These are phyloP conservation scores for Drosophila emarginata DNA, from an alignment of 2,888 invertebrate species.

Conservation along the genomic window DNA sequence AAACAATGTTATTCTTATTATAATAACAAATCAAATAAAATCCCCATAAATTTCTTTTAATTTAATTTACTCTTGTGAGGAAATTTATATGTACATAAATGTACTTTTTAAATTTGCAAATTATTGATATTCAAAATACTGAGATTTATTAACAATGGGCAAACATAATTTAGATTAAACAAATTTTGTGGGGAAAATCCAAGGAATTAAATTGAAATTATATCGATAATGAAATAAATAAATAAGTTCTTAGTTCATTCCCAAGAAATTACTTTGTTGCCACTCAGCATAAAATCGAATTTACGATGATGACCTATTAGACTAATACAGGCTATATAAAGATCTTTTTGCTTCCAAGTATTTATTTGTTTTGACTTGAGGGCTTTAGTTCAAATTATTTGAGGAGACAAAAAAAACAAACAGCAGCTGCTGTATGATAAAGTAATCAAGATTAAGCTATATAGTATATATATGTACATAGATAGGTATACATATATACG, in stretches of 20 bases:
- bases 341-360: conserved; percentile 10
- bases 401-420: conserved; percentile 34
- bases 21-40: no score
- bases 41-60: no score
- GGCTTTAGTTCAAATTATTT: conserved; percentile 36
- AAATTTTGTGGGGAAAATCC: no score
- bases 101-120: no score
- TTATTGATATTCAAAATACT: no score
- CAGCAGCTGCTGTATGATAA: conserved; percentile 51
- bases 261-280: neutral
- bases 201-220: neutral
- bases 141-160: no score
- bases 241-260: no score
- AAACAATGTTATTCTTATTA: no score
- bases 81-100: no score
- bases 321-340: neutral
- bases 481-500: conserved; percentile 8
- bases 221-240: neutral
- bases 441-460: conserved; percentile 68
- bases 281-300: neutral
- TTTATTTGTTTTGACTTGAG: conserved; percentile 17
- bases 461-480: conserved; percentile 19
- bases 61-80: no score
- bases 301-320: neutral
- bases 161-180: no score